Conservation (phyloP, 2,888 invertebrate species). For the Leptinotarsa haldemani region DNA sequence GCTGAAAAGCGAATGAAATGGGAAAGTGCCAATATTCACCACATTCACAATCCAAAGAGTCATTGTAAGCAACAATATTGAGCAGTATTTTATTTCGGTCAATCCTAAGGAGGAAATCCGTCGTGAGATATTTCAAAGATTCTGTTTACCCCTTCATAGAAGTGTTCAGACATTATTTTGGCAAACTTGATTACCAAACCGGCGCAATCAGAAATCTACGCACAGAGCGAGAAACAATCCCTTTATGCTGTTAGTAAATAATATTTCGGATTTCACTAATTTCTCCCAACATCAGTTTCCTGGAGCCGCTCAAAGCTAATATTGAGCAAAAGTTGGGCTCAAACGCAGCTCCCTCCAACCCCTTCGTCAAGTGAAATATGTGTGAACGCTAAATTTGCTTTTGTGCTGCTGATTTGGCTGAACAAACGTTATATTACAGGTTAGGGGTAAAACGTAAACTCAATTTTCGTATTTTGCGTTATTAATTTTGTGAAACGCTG, state of each 20-base stretch:
- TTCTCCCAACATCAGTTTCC: slow-evolving; percentile 20
- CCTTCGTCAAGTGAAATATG: slow-evolving; percentile 28
- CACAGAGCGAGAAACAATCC: not conserved
- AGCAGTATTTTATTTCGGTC: too few relatives aligned
- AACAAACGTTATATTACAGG: slow-evolving; percentile 37
- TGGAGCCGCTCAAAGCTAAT: slow-evolving; percentile 16
- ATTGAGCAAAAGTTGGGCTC: slow-evolving; percentile 9
- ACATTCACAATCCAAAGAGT: too few relatives aligned
- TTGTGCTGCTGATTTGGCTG: slow-evolving; percentile 34
- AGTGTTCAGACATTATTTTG: not conserved
- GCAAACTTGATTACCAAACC: slow-evolving; percentile 5
- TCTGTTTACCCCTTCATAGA: not conserved
- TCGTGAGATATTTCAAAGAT: too few relatives aligned
- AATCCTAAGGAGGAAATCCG: too few relatives aligned
- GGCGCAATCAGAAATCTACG: not conserved
- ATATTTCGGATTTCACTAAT: slow-evolving; percentile 21
- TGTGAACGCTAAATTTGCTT: slow-evolving; percentile 39
- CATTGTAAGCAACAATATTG: too few relatives aligned
- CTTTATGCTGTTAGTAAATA: slow-evolving; percentile 13
- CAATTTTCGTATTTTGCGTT: slow-evolving; percentile 43
- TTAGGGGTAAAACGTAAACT: slow-evolving; percentile 35
- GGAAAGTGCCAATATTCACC: too few relatives aligned
- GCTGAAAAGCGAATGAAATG: too few relatives aligned
- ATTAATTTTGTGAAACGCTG: slow-evolving; percentile 41
- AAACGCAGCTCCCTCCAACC: not conserved